Percentiles rank a stretch among this genome's conserved stretches.
phyloP scores from a whole-genome alignment of 30 jellyfish, hydroid and myxozoan species.

The Mastigias papua region DNA sequence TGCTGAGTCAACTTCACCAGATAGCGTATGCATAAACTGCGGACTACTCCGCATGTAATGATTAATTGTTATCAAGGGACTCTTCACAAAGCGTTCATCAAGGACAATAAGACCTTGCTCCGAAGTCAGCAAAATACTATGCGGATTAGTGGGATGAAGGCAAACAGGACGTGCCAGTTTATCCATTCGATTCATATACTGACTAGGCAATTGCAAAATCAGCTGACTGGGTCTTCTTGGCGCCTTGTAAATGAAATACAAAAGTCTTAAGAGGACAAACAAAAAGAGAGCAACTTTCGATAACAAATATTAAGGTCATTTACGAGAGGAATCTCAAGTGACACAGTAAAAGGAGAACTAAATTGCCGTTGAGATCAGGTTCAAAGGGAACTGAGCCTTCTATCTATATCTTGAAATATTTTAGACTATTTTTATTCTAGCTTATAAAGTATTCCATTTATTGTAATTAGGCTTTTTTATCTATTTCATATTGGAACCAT shows the following conservation, averaged over 20 bases:
- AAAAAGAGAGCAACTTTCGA: too few relatives aligned
- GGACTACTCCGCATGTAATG: constrained; percentile 74
- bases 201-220: constrained; percentile 55
- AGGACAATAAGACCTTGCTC: constrained; percentile 59
- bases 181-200: constrained; percentile 55
- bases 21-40: constrained; percentile 47
- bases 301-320: too few relatives aligned
- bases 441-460: too few relatives aligned
- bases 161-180: constrained; percentile 51
- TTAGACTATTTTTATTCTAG: too few relatives aligned
- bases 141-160: constrained; percentile 62
- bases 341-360: too few relatives aligned
- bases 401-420: too few relatives aligned
- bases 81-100: constrained; percentile 64
- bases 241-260: neutral
- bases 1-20: constrained; percentile 22
- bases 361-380: too few relatives aligned
- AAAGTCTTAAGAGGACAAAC: too few relatives aligned
- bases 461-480: too few relatives aligned
- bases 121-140: constrained; percentile 57
- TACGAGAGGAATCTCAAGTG: too few relatives aligned
- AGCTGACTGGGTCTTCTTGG: constrained; percentile 23
- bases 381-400: too few relatives aligned
- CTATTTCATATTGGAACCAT: too few relatives aligned
- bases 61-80: constrained; percentile 58